Conservation (phyloP, 1,140 invertebrate genomes). For the Drosophila arawakana region DNA sequence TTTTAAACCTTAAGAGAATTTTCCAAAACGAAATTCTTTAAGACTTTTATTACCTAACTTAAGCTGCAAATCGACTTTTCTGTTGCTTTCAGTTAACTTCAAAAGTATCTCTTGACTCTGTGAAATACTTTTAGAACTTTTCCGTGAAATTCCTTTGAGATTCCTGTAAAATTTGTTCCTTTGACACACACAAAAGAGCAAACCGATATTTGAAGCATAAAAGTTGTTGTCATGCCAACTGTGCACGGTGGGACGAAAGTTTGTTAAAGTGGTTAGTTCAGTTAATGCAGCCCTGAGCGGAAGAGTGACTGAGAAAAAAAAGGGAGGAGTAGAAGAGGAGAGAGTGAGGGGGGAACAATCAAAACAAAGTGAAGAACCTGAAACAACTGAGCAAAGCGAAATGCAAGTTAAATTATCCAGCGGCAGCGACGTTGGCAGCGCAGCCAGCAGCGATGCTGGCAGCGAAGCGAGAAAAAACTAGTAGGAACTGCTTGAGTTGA, state of each 20-base stretch:
- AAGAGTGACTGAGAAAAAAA: conserved; percentile 1
- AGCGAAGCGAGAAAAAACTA: conserved; percentile 34
- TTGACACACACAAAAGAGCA: too few relatives aligned
- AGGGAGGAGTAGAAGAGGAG: background rate
- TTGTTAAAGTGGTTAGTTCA: background rate
- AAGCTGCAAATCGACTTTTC: too few relatives aligned
- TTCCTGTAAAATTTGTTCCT: too few relatives aligned
- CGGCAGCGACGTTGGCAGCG: conserved; percentile 20
- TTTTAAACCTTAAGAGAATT: too few relatives aligned
- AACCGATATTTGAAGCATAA: too few relatives aligned
- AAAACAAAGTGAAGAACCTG: conserved; percentile 43
- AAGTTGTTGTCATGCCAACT: background rate
- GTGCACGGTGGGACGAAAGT: background rate
- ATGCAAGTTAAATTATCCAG: conserved; percentile 45
- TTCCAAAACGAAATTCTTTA: too few relatives aligned
- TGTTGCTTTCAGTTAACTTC: too few relatives aligned
- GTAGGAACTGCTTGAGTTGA: too few relatives aligned
- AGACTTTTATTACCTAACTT: too few relatives aligned
- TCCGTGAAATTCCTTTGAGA: too few relatives aligned
- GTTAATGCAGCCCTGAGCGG: conserved; percentile 1
- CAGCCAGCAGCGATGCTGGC: conserved; percentile 28
- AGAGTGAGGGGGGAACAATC: conserved; percentile 19
- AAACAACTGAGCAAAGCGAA: conserved; percentile 36
- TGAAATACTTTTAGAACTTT: too few relatives aligned
- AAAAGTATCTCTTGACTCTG: too few relatives aligned